Evolutionary conservation across 2,113 vertebrate species (phyloP).

Genomic region (Pagrus major): DNA sequence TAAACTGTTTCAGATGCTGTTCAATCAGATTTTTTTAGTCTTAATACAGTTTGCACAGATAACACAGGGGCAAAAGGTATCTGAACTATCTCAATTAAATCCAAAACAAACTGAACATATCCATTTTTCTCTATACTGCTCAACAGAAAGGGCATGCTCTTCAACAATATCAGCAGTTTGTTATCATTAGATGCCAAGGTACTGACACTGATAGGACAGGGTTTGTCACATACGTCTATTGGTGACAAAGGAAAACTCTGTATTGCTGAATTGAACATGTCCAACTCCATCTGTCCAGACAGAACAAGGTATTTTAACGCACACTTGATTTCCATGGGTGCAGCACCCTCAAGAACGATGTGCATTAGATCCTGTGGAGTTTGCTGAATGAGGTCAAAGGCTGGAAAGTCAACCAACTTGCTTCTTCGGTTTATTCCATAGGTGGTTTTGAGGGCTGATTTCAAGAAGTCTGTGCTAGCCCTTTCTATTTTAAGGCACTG

Average conservation of each 20-base stretch:
- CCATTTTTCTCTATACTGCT: neutral
- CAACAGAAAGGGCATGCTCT: constrained; percentile 38
- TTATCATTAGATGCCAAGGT: constrained; percentile 37
- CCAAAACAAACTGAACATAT: constrained; percentile 22
- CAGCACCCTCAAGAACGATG: constrained; percentile 30
- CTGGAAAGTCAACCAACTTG: constrained; percentile 41
- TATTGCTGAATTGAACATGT: constrained; percentile 9
- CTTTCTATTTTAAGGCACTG: constrained; percentile 12
- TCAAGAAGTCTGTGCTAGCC: neutral
- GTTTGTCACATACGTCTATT: constrained; percentile 5
- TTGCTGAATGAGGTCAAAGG: constrained; percentile 38
- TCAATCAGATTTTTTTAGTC: neutral
- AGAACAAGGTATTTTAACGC: constrained; percentile 26
- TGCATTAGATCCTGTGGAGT: constrained; percentile 38
- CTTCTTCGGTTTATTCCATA: constrained; percentile 45
- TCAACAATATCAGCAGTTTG: constrained; percentile 27
- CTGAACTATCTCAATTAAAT: constrained; percentile 13
- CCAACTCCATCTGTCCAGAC: constrained; percentile 19
- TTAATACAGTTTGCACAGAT: neutral
- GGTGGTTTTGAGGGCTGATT: constrained; percentile 31
- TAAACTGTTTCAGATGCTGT: constrained; percentile 20
- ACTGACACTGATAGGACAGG: constrained; percentile 22
- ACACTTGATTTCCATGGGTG: constrained; percentile 29
- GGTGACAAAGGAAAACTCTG: constrained; percentile 13
- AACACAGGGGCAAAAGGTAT: neutral